Conservation (phyloP, 1,140 invertebrate genomes). For the Bombus waltoni region DNA sequence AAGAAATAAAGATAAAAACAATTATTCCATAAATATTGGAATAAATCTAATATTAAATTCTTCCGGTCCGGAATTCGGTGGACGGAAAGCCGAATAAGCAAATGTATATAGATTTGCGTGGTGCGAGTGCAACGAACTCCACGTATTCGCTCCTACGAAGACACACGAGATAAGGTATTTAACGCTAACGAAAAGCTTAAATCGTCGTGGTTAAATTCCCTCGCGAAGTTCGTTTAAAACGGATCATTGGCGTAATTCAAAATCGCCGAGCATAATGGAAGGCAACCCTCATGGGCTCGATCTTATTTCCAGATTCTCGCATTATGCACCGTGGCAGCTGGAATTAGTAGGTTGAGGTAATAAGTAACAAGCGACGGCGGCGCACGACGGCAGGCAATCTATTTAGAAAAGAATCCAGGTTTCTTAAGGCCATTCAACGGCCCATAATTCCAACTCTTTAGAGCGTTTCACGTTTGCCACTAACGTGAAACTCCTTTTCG, state of each 20-base stretch:
- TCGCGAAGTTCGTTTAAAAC: neutral
- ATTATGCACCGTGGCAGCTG: constrained; percentile 40
- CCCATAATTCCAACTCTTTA: constrained; percentile 68
- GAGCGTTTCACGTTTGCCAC: constrained; percentile 56
- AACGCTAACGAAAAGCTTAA: neutral
- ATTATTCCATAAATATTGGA: neutral
- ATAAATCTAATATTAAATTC: neutral
- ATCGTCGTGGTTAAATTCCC: neutral
- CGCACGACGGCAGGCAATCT: constrained; percentile 68
- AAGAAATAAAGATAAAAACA: neutral
- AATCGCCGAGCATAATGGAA: neutral
- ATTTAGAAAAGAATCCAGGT: constrained; percentile 77
- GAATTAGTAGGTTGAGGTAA: constrained; percentile 79
- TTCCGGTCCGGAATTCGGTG: neutral
- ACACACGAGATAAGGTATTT: too few species aligned
- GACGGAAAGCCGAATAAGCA: neutral
- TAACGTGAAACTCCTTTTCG: constrained; percentile 62
- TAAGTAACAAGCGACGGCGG: constrained; percentile 72
- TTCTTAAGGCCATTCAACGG: constrained; percentile 74
- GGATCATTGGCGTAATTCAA: constrained; percentile 7
- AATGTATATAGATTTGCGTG: neutral
- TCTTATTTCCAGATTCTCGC: constrained; percentile 50
- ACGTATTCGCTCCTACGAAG: neutral
- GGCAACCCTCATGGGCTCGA: constrained; percentile 58
- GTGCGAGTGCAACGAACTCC: neutral